A percentile compares a stretch with the other conserved stretches of the same genome.
Conservation (phyloP, 2,113 vertebrate species). For the Ia io region DNA sequence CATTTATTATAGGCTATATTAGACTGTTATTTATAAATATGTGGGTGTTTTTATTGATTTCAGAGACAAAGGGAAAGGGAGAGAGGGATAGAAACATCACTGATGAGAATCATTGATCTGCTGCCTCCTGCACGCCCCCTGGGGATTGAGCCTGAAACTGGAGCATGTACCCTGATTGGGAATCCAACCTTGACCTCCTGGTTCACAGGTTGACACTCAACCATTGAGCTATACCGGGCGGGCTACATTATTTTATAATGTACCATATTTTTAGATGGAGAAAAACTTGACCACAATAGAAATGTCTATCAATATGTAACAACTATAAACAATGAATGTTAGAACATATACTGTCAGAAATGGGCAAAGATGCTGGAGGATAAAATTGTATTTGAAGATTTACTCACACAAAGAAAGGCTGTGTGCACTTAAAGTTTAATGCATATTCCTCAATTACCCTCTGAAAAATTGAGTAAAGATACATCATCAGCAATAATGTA, state of each 20-base stretch:
- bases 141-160: too few species aligned
- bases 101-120: too few species aligned
- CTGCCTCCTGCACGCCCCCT: too few species aligned
- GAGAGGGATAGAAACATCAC: too few species aligned
- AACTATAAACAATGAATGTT: neutral
- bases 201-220: too few species aligned
- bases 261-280: neutral
- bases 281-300: neutral
- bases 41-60: too few species aligned
- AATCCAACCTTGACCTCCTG: too few species aligned
- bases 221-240: too few species aligned
- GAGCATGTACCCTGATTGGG: too few species aligned
- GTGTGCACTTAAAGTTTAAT: neutral
- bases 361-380: neutral
- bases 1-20: neutral
- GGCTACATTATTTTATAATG: neutral
- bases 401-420: neutral
- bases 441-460: neutral
- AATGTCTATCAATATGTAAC: neutral
- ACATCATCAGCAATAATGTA: neutral
- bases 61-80: too few species aligned
- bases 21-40: too few species aligned
- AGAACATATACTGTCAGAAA: neutral
- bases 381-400: neutral
- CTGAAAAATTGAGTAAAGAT: neutral